Percentiles rank a stretch among this genome's conserved stretches.
Conservation (phyloP, 2,797 vertebrate species). For the Ptychadena robeensis region DNA sequence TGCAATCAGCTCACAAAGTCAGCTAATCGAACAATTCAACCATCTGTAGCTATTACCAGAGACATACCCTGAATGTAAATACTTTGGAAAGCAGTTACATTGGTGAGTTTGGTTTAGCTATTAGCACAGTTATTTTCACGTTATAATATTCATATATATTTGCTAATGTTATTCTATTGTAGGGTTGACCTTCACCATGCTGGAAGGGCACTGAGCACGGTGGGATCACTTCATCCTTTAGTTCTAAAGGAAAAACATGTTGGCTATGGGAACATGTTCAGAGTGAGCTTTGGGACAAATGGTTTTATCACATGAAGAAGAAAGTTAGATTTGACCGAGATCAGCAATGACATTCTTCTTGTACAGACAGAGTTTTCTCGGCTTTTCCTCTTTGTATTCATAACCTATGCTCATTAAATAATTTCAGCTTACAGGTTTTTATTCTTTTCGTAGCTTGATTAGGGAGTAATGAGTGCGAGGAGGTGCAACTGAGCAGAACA, state of each 20-base stretch:
- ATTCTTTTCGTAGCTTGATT: constrained; percentile 23
- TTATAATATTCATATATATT: neutral
- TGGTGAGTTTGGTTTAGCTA: no score
- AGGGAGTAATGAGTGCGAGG: constrained; percentile 38
- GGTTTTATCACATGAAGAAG: neutral
- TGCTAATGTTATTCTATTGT: neutral
- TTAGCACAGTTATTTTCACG: neutral
- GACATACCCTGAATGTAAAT: no score
- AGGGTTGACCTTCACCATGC: neutral
- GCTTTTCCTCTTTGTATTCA: constrained; percentile 22
- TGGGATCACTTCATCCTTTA: neutral
- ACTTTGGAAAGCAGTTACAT: no score
- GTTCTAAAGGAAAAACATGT: neutral
- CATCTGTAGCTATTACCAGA: no score
- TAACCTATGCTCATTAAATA: constrained; percentile 33
- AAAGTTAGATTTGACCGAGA: neutral
- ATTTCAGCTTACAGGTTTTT: constrained; percentile 21
- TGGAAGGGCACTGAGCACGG: neutral
- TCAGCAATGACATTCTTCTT: constrained; percentile 21
- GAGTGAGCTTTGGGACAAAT: neutral
- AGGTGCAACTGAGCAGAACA: constrained; percentile 20
- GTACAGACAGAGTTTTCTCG: neutral
- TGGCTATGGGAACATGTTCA: neutral
- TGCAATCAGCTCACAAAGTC: no score
- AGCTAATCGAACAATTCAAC: no score